Evolutionary conservation across 2,888 invertebrate species (phyloP).

Genomic region (Pollenia amentaria): DNA sequence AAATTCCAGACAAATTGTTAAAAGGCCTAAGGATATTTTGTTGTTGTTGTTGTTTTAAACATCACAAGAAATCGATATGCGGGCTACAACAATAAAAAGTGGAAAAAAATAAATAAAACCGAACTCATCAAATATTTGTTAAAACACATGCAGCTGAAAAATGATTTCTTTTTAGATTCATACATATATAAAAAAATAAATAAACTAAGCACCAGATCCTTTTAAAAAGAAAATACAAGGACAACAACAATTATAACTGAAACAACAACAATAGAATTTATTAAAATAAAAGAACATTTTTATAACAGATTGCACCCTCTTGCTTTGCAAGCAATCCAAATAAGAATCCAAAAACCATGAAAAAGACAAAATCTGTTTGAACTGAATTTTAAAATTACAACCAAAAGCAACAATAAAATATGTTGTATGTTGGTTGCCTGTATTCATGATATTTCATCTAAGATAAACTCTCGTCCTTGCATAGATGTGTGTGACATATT

Average conservation of each 20-base stretch:
- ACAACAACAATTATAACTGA: slow-evolving; percentile 21
- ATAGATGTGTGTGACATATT: slow-evolving; percentile 41
- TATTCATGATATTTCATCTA: slow-evolving; percentile 63
- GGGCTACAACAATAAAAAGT: slow-evolving; percentile 51
- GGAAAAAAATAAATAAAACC: slow-evolving; percentile 19
- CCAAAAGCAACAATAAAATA: slow-evolving; percentile 15
- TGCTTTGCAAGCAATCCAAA: slow-evolving; percentile 25
- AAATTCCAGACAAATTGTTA: slow-evolving; percentile 45
- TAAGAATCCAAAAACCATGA: slow-evolving; percentile 32
- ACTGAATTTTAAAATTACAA: slow-evolving; percentile 41
- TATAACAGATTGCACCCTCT: slow-evolving; percentile 68
- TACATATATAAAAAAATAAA: not conserved
- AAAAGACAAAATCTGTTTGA: slow-evolving; percentile 52
- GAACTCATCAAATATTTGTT: slow-evolving; percentile 47
- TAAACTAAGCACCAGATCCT: slow-evolving; percentile 54
- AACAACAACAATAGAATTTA: slow-evolving; percentile 4
- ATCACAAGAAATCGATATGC: slow-evolving; percentile 70
- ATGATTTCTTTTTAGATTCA: slow-evolving; percentile 1
- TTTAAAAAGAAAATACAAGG: slow-evolving; percentile 57
- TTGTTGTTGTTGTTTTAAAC: slow-evolving; percentile 10
- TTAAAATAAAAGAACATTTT: slow-evolving; percentile 36
- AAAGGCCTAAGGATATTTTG: slow-evolving; percentile 63
- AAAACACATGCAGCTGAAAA: slow-evolving; percentile 67
- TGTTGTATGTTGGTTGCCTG: not conserved
- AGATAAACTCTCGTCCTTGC: slow-evolving; percentile 63